Conservation (phyloP, 1,140 invertebrate species). For the Drosophila ohnishii region DNA sequence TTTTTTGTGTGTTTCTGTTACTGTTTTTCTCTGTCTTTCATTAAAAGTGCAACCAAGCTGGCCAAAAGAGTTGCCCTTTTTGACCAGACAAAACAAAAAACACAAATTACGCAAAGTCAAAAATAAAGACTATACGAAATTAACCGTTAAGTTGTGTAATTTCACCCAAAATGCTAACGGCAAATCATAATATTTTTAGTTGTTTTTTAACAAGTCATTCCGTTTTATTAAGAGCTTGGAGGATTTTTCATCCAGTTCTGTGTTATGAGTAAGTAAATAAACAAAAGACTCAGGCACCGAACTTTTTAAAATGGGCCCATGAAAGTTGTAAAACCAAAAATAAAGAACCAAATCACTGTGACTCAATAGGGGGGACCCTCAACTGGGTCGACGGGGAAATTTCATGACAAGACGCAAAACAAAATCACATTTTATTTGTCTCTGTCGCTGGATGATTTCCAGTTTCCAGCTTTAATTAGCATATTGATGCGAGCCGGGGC, state of each 20-base stretch:
- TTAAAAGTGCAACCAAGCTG: constrained; percentile 35
- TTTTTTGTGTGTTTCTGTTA: constrained; percentile 21
- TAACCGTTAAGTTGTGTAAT: constrained; percentile 66
- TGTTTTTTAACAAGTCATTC: constrained; percentile 49
- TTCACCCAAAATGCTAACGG: constrained; percentile 55
- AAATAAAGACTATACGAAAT: constrained; percentile 45
- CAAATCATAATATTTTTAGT: constrained; percentile 23
- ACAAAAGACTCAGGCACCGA: constrained; percentile 56
- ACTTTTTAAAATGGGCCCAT: constrained; percentile 41
- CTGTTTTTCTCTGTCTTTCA: constrained; percentile 22
- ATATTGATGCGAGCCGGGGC: constrained; percentile 48
- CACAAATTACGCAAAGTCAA: constrained; percentile 40
- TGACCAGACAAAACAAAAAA: background rate
- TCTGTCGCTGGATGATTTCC: constrained; percentile 42
- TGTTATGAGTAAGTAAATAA: constrained; percentile 37
- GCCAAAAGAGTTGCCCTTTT: constrained; percentile 21
- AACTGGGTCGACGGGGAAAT: constrained; percentile 35
- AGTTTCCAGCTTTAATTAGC: constrained; percentile 62
- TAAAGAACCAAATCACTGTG: constrained; percentile 38
- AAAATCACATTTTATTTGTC: constrained; percentile 42
- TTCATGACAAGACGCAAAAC: constrained; percentile 46
- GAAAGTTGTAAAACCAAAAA: constrained; percentile 34
- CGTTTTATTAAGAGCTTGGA: constrained; percentile 20
- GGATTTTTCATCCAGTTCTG: constrained; percentile 35
- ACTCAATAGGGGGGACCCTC: constrained; percentile 35